Conservation (phyloP, 2,888 invertebrate species). For the Amphipoea oculea region DNA sequence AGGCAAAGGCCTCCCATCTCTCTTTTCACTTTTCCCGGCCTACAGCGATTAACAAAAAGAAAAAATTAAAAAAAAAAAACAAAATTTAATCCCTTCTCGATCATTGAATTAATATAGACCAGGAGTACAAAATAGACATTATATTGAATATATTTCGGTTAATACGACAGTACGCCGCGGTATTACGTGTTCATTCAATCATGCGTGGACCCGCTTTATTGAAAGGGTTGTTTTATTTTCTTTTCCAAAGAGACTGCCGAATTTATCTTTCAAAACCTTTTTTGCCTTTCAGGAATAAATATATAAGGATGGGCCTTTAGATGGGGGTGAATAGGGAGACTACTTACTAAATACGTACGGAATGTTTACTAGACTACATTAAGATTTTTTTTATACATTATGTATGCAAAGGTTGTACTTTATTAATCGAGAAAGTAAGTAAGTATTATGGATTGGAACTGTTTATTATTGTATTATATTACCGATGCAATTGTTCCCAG, state of each 20-base stretch:
- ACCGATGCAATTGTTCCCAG: neutral
- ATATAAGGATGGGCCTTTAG: constrained; percentile 38
- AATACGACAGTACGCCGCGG: constrained; percentile 36
- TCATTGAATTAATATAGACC: constrained; percentile 50
- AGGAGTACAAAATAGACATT: constrained; percentile 47
- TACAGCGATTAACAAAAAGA: too few species aligned
- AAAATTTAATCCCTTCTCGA: constrained; percentile 42
- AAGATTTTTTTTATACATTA: neutral
- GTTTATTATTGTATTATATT: neutral
- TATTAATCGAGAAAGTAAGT: neutral
- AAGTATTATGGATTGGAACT: neutral
- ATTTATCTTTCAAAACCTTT: constrained; percentile 59
- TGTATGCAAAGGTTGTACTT: neutral
- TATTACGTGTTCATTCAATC: constrained; percentile 57
- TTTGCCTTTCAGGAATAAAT: constrained; percentile 46
- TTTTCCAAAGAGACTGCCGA: constrained; percentile 48
- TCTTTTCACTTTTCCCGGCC: too few species aligned
- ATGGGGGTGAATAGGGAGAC: constrained; percentile 33
- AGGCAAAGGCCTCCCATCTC: too few species aligned
- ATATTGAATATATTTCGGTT: constrained; percentile 45
- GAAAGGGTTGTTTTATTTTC: constrained; percentile 63
- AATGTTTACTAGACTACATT: constrained; percentile 15
- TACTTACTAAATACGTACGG: constrained; percentile 41
- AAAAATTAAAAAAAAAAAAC: too few species aligned
- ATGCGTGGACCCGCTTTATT: constrained; percentile 56